Percentiles rank a stretch among this genome's conserved stretches.
Evolutionary conservation across 2,888 invertebrate genomes (phyloP).

Genomic region (Podotricha telesiphe): DNA sequence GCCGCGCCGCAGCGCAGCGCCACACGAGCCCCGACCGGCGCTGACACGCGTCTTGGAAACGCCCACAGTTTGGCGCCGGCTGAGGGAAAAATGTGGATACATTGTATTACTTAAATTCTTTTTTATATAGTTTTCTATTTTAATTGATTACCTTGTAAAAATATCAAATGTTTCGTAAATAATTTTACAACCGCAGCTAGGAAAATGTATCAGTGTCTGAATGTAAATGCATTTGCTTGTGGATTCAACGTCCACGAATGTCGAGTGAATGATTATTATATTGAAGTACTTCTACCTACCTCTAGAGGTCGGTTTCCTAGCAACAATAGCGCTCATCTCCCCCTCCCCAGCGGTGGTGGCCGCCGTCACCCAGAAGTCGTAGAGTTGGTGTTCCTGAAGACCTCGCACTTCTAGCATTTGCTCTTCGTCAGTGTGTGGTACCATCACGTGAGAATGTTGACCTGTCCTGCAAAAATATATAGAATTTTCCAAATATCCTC

Average conservation of each 20-base stretch:
- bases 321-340: constrained; percentile 89
- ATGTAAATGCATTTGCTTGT: too few relatives aligned
- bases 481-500: too few relatives aligned
- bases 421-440: constrained; percentile 62
- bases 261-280: too few relatives aligned
- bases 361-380: constrained; percentile 95
- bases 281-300: constrained; percentile 67
- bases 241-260: too few relatives aligned
- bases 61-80: constrained; percentile 93
- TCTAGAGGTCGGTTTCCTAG: constrained; percentile 88
- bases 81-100: constrained; percentile 55
- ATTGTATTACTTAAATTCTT: too few relatives aligned
- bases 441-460: constrained; percentile 66
- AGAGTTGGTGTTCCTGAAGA: constrained; percentile 87
- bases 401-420: constrained; percentile 85
- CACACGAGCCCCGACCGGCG: constrained; percentile 84
- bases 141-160: too few relatives aligned
- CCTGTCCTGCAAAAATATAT: constrained; percentile 59
- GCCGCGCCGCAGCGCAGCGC: constrained; percentile 87
- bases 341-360: constrained; percentile 87
- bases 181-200: too few relatives aligned
- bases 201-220: too few relatives aligned
- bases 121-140: too few relatives aligned
- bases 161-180: too few relatives aligned
- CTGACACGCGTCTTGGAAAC: constrained; percentile 87